Evolutionary conservation across 2,888 invertebrate species (phyloP).

Genomic region (Xanthorhoe spadicearia): DNA sequence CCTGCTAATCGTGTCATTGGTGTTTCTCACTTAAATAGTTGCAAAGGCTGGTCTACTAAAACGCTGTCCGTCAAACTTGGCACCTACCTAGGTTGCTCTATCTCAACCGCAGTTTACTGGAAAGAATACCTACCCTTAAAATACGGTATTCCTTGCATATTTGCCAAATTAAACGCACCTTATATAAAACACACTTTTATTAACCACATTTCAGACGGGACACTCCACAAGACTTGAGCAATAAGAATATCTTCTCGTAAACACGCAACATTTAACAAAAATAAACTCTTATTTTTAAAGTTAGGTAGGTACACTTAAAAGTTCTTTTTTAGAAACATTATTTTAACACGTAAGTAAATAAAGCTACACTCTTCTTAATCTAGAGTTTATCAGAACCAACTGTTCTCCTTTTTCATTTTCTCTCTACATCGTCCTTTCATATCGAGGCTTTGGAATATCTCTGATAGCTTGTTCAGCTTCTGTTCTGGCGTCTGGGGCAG

Average conservation of each 20-base stretch:
- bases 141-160: neutral
- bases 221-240: constrained; percentile 72
- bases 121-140: too few relatives aligned
- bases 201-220: constrained; percentile 58
- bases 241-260: constrained; percentile 63
- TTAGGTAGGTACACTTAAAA: constrained; percentile 64
- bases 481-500: constrained; percentile 68
- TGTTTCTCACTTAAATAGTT: too few relatives aligned
- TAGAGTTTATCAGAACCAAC: constrained; percentile 72
- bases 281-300: constrained; percentile 56
- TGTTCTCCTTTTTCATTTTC: constrained; percentile 77
- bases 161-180: constrained; percentile 6
- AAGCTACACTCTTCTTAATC: constrained; percentile 53
- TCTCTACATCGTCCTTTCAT: constrained; percentile 72
- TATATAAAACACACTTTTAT: constrained; percentile 69
- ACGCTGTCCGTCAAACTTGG: neutral
- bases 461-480: constrained; percentile 70
- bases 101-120: too few relatives aligned
- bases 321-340: constrained; percentile 45
- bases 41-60: too few relatives aligned
- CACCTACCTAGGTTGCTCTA: too few relatives aligned
- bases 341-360: constrained; percentile 48
- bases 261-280: constrained; percentile 60
- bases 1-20: neutral
- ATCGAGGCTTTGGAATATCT: constrained; percentile 76